Evolutionary conservation across 1,140 invertebrate genomes (phyloP).

Genomic region (Apis mellifera): DNA sequence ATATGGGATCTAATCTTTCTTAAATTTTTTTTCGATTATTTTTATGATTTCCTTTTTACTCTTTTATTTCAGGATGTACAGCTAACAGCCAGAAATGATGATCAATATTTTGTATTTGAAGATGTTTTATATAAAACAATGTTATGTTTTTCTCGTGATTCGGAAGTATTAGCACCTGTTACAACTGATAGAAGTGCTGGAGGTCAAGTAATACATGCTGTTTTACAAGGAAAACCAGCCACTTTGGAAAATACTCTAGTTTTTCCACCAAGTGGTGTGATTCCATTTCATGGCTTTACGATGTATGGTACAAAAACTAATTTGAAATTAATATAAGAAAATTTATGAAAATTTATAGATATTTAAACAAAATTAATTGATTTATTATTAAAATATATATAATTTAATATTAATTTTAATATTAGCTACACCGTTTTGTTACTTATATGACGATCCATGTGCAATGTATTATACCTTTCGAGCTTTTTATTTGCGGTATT

Average conservation of each 20-base stretch:
- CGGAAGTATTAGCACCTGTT: constrained; percentile 87
- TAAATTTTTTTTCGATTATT: background rate
- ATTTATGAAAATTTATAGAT: background rate
- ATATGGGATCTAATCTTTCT: too few relatives aligned
- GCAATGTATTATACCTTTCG: constrained; percentile 94
- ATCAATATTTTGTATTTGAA: constrained; percentile 99
- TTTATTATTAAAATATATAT: constrained; percentile 21
- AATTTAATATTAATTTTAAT: background rate
- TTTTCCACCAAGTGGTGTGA: constrained; percentile 96
- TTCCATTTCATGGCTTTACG: constrained; percentile 98
- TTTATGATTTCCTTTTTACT: background rate
- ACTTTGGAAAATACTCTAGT: constrained; percentile 87
- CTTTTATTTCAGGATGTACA: constrained; percentile 89
- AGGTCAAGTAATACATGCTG: constrained; percentile 81
- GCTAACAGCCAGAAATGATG: constrained; percentile 97
- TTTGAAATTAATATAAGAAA: background rate
- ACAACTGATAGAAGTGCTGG: constrained; percentile 81
- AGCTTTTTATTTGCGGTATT: constrained; percentile 95
- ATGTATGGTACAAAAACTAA: constrained; percentile 92
- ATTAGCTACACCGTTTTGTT: constrained; percentile 96
- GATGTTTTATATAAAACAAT: constrained; percentile 97
- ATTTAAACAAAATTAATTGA: background rate
- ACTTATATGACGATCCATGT: constrained; percentile 93
- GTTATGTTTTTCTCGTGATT: constrained; percentile 95
- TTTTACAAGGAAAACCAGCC: constrained; percentile 88